Percentiles rank a stretch among this genome's conserved stretches.
Conservation (phyloP, 2,113 vertebrate species). For the Cyanoderma ruficeps region DNA sequence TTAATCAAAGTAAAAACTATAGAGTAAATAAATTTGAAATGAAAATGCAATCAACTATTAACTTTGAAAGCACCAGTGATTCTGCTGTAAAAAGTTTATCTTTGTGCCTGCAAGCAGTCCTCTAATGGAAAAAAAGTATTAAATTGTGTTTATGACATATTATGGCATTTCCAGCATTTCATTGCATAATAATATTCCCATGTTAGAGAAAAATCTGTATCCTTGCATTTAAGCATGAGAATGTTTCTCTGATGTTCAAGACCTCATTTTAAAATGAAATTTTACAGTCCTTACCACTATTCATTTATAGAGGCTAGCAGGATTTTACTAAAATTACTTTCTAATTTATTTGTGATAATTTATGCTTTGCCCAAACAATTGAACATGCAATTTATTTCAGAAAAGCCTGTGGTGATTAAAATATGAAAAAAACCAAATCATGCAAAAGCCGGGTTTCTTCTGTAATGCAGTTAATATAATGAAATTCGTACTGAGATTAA, state of each 20-base stretch:
- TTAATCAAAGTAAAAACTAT: not conserved
- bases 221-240: not conserved
- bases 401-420: not conserved
- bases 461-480: not conserved
- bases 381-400: not conserved
- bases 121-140: not conserved
- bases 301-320: not conserved
- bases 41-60: not conserved
- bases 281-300: not conserved
- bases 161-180: not conserved
- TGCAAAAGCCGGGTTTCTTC: not conserved
- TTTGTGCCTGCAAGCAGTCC: not conserved
- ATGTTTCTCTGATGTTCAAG: not conserved
- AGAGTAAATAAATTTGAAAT: not conserved
- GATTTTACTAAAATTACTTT: constrained; percentile 15
- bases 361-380: not conserved
- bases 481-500: not conserved
- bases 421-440: not conserved
- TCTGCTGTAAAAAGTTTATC: not conserved
- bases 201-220: not conserved
- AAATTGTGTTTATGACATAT: not conserved
- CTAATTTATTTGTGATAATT: not conserved
- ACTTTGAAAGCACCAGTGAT: not conserved
- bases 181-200: not conserved
- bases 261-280: not conserved